A percentile compares a stretch with the other conserved stretches of the same genome.
phyloP scores from a whole-genome alignment of 2,888 invertebrate genomes.

The Leptopilina syphax region DNA sequence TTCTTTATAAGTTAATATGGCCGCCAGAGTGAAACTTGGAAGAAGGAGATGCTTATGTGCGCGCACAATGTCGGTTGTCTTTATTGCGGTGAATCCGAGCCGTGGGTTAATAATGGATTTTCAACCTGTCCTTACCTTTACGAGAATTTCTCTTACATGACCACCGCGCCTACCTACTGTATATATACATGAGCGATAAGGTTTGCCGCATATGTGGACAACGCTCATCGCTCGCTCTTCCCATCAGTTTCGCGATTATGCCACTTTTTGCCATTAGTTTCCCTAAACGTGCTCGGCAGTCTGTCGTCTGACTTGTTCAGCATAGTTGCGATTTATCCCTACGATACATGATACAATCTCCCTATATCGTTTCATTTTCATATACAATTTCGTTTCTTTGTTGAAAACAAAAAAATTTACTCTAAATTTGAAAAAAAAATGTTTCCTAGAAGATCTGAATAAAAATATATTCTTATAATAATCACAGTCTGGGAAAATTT shows the following conservation, averaged over 20 bases:
- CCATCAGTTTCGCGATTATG: constrained; percentile 65
- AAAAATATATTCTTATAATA: too few relatives aligned
- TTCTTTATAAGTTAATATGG: constrained; percentile 17
- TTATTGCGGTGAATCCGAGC: constrained; percentile 62
- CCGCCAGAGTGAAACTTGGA: constrained; percentile 8
- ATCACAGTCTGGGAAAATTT: too few relatives aligned
- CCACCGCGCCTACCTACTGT: constrained; percentile 65
- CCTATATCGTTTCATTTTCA: not conserved
- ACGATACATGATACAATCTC: constrained; percentile 25
- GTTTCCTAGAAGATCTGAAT: too few relatives aligned
- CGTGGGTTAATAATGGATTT: constrained; percentile 72
- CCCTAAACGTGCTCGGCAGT: constrained; percentile 66
- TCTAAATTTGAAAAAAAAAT: too few relatives aligned
- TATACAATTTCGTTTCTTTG: not conserved
- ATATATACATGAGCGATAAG: constrained; percentile 70
- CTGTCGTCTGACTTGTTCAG: constrained; percentile 52
- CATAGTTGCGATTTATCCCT: constrained; percentile 55
- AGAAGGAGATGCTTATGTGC: constrained; percentile 34
- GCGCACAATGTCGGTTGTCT: constrained; percentile 58
- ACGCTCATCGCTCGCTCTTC: constrained; percentile 41
- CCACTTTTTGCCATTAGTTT: constrained; percentile 70
- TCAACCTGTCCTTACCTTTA: constrained; percentile 71
- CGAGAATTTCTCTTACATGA: constrained; percentile 65
- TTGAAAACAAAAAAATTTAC: too few relatives aligned
- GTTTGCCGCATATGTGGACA: constrained; percentile 53